A percentile compares a stretch with the other conserved stretches of the same genome.
phyloP scores from a whole-genome alignment of 2,888 invertebrate species.

The Aleiodes leptofemur region DNA sequence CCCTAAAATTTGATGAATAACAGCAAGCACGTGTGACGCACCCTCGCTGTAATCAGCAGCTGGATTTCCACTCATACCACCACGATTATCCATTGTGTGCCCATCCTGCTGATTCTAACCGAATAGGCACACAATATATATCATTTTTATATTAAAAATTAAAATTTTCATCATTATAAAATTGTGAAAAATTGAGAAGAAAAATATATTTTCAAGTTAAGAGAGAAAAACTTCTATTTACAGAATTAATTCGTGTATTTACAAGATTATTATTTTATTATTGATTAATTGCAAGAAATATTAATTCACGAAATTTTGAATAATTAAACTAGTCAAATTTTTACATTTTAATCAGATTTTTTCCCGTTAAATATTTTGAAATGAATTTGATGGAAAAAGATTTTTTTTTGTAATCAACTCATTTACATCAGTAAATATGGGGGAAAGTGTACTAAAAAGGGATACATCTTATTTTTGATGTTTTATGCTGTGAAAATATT shows the following conservation, averaged over 20 bases:
- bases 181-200: conserved; percentile 1
- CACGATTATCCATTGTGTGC: conserved; percentile 77
- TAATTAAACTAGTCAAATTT: not conserved
- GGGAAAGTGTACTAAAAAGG: no score
- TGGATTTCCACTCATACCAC: conserved; percentile 86
- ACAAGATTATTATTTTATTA: conserved; percentile 11
- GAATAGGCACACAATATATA: conserved; percentile 47
- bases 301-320: conserved; percentile 1
- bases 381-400: no score
- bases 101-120: conserved; percentile 69
- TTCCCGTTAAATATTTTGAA: no score
- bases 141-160: conserved; percentile 41
- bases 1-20: conserved; percentile 96
- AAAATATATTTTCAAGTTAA: not conserved
- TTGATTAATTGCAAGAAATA: conserved; percentile 11
- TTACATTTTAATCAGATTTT: not conserved
- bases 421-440: no score
- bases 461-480: no score
- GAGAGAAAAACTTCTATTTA: conserved; percentile 22
- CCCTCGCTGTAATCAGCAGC: conserved; percentile 98
- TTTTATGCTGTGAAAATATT: no score
- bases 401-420: no score
- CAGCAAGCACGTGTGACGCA: conserved; percentile 96
- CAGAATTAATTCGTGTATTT: not conserved
- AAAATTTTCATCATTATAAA: conserved; percentile 32